These are phyloP conservation scores for Allophyes oxyacanthae DNA, from an alignment of 2,888 invertebrate genomes.

Conservation along the genomic window DNA sequence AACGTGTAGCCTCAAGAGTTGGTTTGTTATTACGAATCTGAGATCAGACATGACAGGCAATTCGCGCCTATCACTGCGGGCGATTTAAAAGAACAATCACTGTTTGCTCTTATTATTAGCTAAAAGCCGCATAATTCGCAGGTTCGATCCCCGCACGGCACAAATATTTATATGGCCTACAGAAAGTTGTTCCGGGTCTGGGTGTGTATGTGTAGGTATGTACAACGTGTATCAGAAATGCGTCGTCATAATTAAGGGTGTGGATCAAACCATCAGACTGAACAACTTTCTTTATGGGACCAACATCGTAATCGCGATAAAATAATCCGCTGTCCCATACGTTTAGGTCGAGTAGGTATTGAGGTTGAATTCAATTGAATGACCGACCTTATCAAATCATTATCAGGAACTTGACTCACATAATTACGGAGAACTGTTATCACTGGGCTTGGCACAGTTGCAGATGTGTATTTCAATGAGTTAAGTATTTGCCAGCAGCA, in stretches of 20 bases:
- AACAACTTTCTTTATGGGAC: no score
- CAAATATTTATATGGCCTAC: no score
- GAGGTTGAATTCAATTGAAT: conserved; percentile 1
- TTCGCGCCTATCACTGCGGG: conserved; percentile 57
- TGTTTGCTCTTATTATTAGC: conserved; percentile 31
- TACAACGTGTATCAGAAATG: no score
- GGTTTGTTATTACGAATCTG: conserved; percentile 44
- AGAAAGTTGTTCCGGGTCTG: no score
- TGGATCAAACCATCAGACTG: no score
- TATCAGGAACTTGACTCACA: conserved; percentile 57
- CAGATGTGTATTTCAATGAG: conserved; percentile 33
- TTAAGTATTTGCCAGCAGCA: background rate
- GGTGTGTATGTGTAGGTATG: no score
- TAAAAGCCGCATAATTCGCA: no score
- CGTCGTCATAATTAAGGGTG: no score
- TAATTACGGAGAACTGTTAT: conserved; percentile 48
- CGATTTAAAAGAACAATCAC: conserved; percentile 55
- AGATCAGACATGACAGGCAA: conserved; percentile 63
- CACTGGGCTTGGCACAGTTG: conserved; percentile 22
- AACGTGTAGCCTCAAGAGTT: conserved; percentile 41
- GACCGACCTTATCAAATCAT: conserved; percentile 11
- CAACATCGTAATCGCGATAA: no score
- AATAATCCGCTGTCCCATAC: no score
- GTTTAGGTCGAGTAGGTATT: no score
- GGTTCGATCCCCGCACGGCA: no score